phyloP scores from a whole-genome alignment of 2,888 invertebrate genomes.

The Baccha elongata region DNA sequence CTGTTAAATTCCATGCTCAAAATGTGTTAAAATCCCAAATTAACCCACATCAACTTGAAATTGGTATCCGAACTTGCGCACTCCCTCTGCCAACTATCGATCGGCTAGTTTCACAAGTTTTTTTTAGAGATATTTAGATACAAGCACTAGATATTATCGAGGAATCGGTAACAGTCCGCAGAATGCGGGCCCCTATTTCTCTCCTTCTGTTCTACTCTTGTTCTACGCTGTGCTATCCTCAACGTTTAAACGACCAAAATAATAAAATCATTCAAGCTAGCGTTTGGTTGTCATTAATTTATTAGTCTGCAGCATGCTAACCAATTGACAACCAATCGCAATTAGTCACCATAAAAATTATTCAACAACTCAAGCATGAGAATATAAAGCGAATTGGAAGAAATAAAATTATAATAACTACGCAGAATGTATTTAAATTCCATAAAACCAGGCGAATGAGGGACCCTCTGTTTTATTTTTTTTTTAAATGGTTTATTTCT shows the following conservation, averaged over 20 bases:
- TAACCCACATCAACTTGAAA: conserved; percentile 66
- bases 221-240: conserved; percentile 1
- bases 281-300: conserved; percentile 78
- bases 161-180: conserved; percentile 49
- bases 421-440: conserved; percentile 57
- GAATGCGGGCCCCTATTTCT: conserved; percentile 63
- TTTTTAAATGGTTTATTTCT: conserved; percentile 44
- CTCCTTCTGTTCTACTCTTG: background rate
- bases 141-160: conserved; percentile 49
- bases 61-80: conserved; percentile 45
- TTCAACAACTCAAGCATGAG: conserved; percentile 72
- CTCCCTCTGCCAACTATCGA: conserved; percentile 12
- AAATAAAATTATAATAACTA: conserved; percentile 65
- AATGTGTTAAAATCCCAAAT: conserved; percentile 65
- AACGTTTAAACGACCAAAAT: conserved; percentile 38
- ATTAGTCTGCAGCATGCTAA: conserved; percentile 81
- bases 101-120: conserved; percentile 7
- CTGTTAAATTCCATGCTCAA: conserved; percentile 55
- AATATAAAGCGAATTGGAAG: conserved; percentile 55
- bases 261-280: conserved; percentile 69
- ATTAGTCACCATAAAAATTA: conserved; percentile 80
- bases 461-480: conserved; percentile 39
- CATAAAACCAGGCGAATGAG: conserved; percentile 37
- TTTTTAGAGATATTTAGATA: conserved; percentile 14
- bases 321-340: conserved; percentile 81